Evolutionary conservation across 30 jellyfish, hydroid and myxozoan species (phyloP).

Genomic region (Aurelia aurita): DNA sequence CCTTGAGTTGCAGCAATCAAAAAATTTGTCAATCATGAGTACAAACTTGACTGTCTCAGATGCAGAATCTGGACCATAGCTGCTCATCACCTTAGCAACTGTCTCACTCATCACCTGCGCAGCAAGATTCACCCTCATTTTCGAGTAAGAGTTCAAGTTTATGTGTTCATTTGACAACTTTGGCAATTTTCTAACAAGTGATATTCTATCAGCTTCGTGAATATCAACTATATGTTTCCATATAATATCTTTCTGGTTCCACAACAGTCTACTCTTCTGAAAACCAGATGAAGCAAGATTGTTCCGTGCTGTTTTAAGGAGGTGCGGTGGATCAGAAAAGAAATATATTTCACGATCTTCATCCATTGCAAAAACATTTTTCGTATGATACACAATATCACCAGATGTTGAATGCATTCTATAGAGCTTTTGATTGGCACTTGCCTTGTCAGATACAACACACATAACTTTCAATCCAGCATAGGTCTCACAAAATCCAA

Average conservation of each 20-base stretch:
- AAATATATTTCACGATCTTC: neutral
- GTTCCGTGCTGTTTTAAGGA: slow-evolving; percentile 30
- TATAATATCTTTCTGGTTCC: neutral
- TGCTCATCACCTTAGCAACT: slow-evolving; percentile 49
- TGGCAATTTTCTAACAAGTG: slow-evolving; percentile 24
- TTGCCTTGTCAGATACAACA: slow-evolving; percentile 28
- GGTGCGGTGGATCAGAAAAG: slow-evolving; percentile 31
- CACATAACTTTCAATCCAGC: slow-evolving; percentile 24
- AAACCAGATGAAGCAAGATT: slow-evolving; percentile 41
- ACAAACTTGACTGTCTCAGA: slow-evolving; percentile 50
- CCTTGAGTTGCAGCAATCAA: slow-evolving; percentile 51
- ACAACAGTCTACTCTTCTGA: slow-evolving; percentile 39
- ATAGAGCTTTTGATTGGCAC: slow-evolving; percentile 14
- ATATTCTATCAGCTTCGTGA: neutral
- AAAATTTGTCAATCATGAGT: slow-evolving; percentile 28
- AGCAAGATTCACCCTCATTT: slow-evolving; percentile 39
- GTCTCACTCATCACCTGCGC: slow-evolving; percentile 44
- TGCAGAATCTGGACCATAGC: slow-evolving; percentile 38
- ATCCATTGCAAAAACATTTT: neutral
- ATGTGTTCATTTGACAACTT: slow-evolving; percentile 43
- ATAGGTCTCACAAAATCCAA: neutral
- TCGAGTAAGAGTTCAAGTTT: slow-evolving; percentile 27
- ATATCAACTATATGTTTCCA: slow-evolving; percentile 24
- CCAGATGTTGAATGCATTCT: neutral
- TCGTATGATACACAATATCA: neutral